Conservation (phyloP, 2,113 vertebrate genomes). For the Brachypodius melanocephalos region DNA sequence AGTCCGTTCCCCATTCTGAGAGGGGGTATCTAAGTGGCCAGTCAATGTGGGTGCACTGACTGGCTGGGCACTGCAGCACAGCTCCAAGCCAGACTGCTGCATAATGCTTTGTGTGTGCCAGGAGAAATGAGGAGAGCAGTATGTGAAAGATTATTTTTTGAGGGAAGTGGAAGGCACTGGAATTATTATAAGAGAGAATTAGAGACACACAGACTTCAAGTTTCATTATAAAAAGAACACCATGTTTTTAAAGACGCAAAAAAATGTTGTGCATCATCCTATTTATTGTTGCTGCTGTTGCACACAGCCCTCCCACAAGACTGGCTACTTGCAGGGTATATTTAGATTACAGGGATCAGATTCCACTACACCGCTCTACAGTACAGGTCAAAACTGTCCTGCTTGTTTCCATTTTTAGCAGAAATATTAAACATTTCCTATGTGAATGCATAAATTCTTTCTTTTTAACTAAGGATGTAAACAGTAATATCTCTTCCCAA, state of each 20-base stretch:
- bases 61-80: background rate
- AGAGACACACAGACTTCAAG: background rate
- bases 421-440: conserved; percentile 21
- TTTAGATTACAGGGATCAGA: conserved; percentile 5
- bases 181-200: background rate
- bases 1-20: background rate
- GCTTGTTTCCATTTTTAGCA: conserved; percentile 32
- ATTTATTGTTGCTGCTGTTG: background rate
- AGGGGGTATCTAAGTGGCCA: background rate
- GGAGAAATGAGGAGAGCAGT: background rate
- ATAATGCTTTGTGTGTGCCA: background rate
- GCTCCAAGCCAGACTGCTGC: background rate
- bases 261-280: background rate
- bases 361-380: background rate
- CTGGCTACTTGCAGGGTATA: background rate
- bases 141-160: background rate
- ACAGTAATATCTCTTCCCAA: background rate
- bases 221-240: background rate
- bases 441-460: background rate
- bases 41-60: background rate
- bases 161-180: background rate
- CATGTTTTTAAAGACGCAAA: background rate
- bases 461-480: background rate
- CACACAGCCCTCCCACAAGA: background rate
- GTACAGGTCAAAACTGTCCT: background rate